Conservation (phyloP, 2,888 invertebrate genomes). For the Andricus quercusramuli region DNA sequence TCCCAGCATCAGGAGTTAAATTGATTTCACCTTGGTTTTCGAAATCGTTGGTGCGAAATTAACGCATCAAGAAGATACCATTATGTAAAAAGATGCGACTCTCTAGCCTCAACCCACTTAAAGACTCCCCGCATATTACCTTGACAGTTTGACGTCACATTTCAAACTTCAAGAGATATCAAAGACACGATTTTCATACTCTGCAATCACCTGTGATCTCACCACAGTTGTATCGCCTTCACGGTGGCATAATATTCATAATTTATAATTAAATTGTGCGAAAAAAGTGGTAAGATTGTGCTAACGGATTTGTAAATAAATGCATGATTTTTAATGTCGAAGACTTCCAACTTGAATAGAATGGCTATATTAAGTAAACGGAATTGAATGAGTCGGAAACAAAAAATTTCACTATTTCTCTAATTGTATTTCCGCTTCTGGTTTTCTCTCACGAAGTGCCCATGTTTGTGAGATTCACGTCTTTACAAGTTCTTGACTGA, state of each 20-base stretch:
- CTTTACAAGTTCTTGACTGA: neutral
- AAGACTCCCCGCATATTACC: slow-evolving; percentile 58
- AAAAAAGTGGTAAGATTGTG: slow-evolving; percentile 9
- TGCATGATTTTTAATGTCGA: neutral
- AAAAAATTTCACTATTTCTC: neutral
- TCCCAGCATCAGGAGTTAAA: slow-evolving; percentile 25
- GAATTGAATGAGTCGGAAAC: neutral
- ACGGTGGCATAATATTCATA: slow-evolving; percentile 29
- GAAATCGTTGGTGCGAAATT: slow-evolving; percentile 39
- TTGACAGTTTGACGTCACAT: slow-evolving; percentile 58
- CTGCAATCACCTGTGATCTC: slow-evolving; percentile 26
- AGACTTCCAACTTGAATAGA: neutral
- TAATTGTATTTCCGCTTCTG: slow-evolving; percentile 2
- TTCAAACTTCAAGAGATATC: slow-evolving; percentile 41
- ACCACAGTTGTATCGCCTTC: slow-evolving; percentile 4
- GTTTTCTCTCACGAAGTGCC: neutral
- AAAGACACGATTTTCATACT: slow-evolving; percentile 30
- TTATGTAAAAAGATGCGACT: slow-evolving; percentile 47
- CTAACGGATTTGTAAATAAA: slow-evolving; percentile 17
- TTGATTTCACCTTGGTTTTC: slow-evolving; percentile 45
- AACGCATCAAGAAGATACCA: slow-evolving; percentile 44
- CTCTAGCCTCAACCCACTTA: slow-evolving; percentile 71
- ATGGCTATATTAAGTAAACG: neutral
- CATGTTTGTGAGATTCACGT: neutral
- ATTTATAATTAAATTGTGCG: slow-evolving; percentile 34